A percentile compares a stretch with the other conserved stretches of the same genome.
Conservation (phyloP, 2,888 invertebrate genomes). For the Slavum lentiscoides region DNA sequence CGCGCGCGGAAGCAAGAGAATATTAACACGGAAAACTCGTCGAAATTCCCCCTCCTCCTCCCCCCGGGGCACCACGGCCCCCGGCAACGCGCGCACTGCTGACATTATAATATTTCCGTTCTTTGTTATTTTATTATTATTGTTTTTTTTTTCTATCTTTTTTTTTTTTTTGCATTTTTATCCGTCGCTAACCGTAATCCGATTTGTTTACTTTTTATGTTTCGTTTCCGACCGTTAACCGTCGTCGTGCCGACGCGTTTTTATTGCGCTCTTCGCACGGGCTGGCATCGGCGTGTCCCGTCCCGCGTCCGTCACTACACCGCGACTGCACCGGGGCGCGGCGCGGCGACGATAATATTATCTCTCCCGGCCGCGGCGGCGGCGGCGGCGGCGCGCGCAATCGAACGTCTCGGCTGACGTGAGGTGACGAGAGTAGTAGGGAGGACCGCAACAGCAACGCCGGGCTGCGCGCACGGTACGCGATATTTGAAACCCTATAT, state of each 20-base stretch:
- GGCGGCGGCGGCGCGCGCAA: too few relatives aligned
- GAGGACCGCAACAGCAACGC: too few relatives aligned
- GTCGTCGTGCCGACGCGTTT: background rate
- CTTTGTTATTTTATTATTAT: conserved; percentile 27
- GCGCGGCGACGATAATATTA: too few relatives aligned
- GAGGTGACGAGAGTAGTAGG: too few relatives aligned
- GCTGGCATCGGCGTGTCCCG: background rate
- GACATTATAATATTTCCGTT: conserved; percentile 18
- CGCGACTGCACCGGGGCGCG: too few relatives aligned
- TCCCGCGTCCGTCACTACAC: background rate
- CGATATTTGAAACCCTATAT: too few relatives aligned
- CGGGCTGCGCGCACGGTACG: too few relatives aligned
- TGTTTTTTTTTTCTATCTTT: background rate
- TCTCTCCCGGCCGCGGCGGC: too few relatives aligned
- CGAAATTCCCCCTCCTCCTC: background rate
- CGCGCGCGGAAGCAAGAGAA: too few relatives aligned
- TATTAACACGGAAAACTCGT: background rate
- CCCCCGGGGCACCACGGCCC: background rate
- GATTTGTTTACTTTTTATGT: conserved; percentile 37
- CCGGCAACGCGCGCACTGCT: too few relatives aligned
- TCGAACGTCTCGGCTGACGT: too few relatives aligned
- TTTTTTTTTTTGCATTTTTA: too few relatives aligned
- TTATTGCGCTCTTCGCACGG: background rate
- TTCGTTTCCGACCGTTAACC: conserved; percentile 19
- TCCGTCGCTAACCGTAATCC: background rate